phyloP scores from a whole-genome alignment of 1,140 invertebrate genomes.

The Acromyrmex echinatior region DNA sequence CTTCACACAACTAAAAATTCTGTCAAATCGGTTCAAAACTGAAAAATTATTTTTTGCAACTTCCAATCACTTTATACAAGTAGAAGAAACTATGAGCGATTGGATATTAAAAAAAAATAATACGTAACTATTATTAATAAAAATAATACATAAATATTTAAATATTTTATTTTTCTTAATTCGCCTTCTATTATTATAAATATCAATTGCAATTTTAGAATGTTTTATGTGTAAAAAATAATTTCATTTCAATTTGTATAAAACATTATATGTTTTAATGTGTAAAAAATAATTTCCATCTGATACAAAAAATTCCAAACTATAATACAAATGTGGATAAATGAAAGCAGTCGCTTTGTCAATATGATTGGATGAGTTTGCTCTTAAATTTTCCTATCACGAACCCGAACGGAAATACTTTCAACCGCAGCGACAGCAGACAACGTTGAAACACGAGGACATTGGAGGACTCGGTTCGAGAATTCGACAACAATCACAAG shows the following conservation, averaged over 20 bases:
- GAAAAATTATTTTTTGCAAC: too few species aligned
- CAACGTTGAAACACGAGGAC: slow-evolving; percentile 15
- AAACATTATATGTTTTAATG: not conserved
- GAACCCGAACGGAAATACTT: slow-evolving; percentile 57
- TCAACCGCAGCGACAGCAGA: slow-evolving; percentile 45
- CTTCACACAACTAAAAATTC: too few species aligned
- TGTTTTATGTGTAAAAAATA: not conserved
- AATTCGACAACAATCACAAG: not conserved
- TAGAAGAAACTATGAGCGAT: too few species aligned
- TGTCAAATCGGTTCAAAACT: too few species aligned
- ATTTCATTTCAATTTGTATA: not conserved
- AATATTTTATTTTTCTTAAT: not conserved
- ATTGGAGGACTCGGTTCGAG: not conserved
- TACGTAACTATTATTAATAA: too few species aligned
- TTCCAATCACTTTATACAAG: too few species aligned
- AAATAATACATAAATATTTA: not conserved
- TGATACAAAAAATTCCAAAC: not conserved
- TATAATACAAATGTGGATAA: not conserved
- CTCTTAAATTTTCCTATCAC: slow-evolving; percentile 58
- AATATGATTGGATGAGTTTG: slow-evolving; percentile 22
- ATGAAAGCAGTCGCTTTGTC: slow-evolving; percentile 38
- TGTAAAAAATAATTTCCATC: not conserved
- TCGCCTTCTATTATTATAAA: not conserved
- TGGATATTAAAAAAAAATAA: too few species aligned
- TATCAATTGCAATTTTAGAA: not conserved